Percentiles rank a stretch among this genome's conserved stretches.
Evolutionary conservation across 1,140 invertebrate species (phyloP).

Genomic region (Saccostrea cuccullata): DNA sequence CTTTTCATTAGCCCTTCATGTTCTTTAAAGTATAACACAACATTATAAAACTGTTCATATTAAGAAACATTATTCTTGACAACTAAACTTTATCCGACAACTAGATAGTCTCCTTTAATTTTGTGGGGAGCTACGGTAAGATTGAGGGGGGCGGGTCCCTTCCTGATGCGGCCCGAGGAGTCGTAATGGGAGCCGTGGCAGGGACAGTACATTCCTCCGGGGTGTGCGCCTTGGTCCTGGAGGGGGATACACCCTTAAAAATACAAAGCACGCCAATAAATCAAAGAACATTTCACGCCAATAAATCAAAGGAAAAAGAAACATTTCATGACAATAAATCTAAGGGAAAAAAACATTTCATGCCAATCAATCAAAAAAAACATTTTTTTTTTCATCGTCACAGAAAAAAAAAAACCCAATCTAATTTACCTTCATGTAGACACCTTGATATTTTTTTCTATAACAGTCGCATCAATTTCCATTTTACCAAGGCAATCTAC

Average conservation of each 20-base stretch:
- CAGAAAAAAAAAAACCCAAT: background rate
- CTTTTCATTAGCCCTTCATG: background rate
- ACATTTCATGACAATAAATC: background rate
- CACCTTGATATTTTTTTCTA: too few species aligned
- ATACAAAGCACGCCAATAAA: background rate
- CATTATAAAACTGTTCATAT: background rate
- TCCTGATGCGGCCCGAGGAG: slow-evolving; percentile 95
- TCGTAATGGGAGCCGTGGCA: slow-evolving; percentile 99
- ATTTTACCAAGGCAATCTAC: too few species aligned
- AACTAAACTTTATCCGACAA: background rate
- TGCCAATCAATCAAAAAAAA: background rate
- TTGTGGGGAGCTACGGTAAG: slow-evolving; percentile 1
- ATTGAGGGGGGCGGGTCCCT: slow-evolving; percentile 98
- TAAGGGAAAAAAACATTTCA: background rate
- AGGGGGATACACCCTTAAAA: slow-evolving; percentile 78
- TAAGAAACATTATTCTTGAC: background rate
- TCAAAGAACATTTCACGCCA: background rate
- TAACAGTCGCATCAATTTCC: too few species aligned
- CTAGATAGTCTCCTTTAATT: background rate
- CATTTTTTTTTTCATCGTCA: background rate
- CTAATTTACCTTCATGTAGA: background rate
- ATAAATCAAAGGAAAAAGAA: background rate
- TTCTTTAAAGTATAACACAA: background rate
- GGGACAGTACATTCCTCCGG: slow-evolving; percentile 96
- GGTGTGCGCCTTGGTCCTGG: slow-evolving; percentile 93